Evolutionary conservation across 2,113 vertebrate species (phyloP), one percentile per base, ranked within the genome.

Genomic region (Holacanthus passer): DNA sequence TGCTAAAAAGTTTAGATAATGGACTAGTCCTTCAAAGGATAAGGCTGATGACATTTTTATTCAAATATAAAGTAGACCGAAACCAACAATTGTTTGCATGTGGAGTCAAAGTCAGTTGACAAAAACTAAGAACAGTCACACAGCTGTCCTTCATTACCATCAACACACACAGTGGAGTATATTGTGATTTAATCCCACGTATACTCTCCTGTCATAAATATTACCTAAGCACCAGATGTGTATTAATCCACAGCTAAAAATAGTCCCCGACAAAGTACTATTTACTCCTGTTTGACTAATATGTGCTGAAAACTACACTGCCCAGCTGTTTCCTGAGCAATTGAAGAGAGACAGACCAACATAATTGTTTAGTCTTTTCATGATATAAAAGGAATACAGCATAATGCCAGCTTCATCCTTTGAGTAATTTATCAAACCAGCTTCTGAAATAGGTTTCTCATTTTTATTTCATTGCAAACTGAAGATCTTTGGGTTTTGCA

Each of bases 161-260:
- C 3, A 14, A 19, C 63, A 19, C n/a, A 19, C 41, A 31, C 14
- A 29, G 4, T 39, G 31, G 4, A 20, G 10, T 50, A 39, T 29
- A 50, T 39, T 63, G 13, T 1, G 14, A 50, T 39, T 53, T 1
- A 27, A 12, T 41, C 47, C 17, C 32, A 53, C 32, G 5, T 39
- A 19, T 43, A 24, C 9, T 16, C 17, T 39, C 29, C 32, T 53
- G 35, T 32, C 22, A 6, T 63, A 14, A 62, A 27, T 13, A 53
- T 8, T 60, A 16, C 17, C 13, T 56, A 13, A 5, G 5, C n/a
- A 31, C 17, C 14, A 41, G 13, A 59, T 39, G 24, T 43, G 9
- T 52, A 52, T 60, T 68, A 74, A 60, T 73, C 43, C 45, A 37
- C 0, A 1, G 16, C 58, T 80, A 11, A n/a, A n/a, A n/a, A n/a